phyloP scores from a whole-genome alignment of 2,888 invertebrate species.

The Cinara cedri region DNA sequence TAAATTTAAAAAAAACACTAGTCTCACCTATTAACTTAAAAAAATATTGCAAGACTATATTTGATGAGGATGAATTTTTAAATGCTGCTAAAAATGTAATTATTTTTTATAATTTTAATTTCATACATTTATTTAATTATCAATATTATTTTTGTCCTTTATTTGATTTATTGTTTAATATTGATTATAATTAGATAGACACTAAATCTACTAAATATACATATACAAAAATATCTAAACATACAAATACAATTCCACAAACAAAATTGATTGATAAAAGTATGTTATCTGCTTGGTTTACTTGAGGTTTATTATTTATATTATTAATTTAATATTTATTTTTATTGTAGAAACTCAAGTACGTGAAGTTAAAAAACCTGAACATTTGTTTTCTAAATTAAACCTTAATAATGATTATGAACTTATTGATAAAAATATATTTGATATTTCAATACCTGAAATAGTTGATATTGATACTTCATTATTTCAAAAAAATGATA shows the following conservation, averaged over 20 bases:
- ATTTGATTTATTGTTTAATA: not conserved
- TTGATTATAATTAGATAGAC: conserved; percentile 3
- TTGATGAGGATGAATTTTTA: not conserved
- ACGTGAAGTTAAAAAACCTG: conserved; percentile 28
- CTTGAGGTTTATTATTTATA: not conserved
- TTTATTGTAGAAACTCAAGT: conserved; percentile 1
- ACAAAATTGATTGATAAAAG: conserved; percentile 17
- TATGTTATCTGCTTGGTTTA: not conserved
- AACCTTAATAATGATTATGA: conserved; percentile 10
- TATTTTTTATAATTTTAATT: conserved; percentile 10
- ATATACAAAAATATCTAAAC: not conserved
- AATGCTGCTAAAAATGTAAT: conserved; percentile 9
- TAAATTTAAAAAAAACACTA: not conserved
- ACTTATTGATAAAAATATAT: not conserved
- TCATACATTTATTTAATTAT: no score
- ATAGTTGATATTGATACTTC: not conserved
- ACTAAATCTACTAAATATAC: not conserved
- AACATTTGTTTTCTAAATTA: conserved; percentile 35
- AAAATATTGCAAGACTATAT: not conserved
- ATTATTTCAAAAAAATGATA: not conserved
- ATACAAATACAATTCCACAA: not conserved
- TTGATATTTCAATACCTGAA: conserved; percentile 4
- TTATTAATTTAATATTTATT: not conserved
- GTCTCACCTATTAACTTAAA: not conserved
- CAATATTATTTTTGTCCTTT: no score